Conservation (phyloP, 1,140 invertebrate genomes). For the Saccostrea echinata region DNA sequence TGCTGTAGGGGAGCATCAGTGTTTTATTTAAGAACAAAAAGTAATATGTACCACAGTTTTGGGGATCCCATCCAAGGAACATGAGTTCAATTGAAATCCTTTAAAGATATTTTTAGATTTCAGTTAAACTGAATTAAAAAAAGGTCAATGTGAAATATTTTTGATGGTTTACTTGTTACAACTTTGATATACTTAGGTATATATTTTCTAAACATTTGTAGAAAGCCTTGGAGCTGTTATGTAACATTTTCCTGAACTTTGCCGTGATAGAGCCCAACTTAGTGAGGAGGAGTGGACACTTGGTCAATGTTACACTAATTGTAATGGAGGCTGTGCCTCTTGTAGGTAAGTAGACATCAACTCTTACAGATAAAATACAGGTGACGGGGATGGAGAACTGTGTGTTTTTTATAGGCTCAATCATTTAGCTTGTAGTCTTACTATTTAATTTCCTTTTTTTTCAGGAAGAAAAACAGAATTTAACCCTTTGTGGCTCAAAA, state of each 20-base stretch:
- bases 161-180: no score
- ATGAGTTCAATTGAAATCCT: no score
- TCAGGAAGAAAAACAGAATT: slow-evolving; percentile 21
- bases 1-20: no score
- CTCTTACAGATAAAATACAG: neutral
- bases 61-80: no score
- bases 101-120: no score
- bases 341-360: neutral
- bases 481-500: slow-evolving; percentile 45
- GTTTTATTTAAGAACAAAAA: no score
- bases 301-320: slow-evolving; percentile 80
- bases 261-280: slow-evolving; percentile 91
- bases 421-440: neutral
- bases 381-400: neutral
- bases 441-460: neutral
- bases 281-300: slow-evolving; percentile 88
- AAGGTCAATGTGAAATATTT: no score
- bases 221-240: slow-evolving; percentile 86
- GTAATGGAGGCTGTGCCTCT: slow-evolving; percentile 43
- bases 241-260: slow-evolving; percentile 95
- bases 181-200: neutral
- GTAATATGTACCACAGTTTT: no score
- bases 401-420: neutral
- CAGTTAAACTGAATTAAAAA: no score
- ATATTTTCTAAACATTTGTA: neutral